A percentile compares a stretch with the other conserved stretches of the same genome.
Conservation (phyloP, 2,113 vertebrate species). For the Sceloporus undulatus region DNA sequence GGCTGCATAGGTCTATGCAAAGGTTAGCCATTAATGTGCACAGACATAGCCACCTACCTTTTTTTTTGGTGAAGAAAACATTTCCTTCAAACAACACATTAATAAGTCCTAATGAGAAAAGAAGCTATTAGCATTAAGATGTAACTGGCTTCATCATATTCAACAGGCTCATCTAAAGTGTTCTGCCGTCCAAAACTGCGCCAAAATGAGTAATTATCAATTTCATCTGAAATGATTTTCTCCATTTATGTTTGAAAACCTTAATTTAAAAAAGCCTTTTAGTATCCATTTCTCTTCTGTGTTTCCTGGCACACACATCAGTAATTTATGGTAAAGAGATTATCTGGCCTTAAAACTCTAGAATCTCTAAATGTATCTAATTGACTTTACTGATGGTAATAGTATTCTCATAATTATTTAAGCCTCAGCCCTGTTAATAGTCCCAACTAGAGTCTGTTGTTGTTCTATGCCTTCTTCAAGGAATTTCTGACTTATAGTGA, state of each 20-base stretch:
- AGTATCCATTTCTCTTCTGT: conserved; percentile 38
- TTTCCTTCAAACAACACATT: background rate
- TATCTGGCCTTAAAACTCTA: conserved; percentile 56
- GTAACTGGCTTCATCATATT: conserved; percentile 1
- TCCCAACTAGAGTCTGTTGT: no score
- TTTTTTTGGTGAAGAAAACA: background rate
- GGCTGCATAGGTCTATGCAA: background rate
- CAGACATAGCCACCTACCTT: background rate
- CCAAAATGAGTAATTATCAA: conserved; percentile 10
- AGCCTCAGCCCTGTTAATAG: no score
- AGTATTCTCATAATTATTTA: conserved; percentile 10
- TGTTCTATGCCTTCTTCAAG: no score
- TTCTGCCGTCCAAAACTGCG: background rate
- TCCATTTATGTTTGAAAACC: conserved; percentile 40
- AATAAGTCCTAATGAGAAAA: background rate
- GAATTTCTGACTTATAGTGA: no score
- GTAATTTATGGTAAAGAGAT: conserved; percentile 53
- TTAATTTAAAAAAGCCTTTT: conserved; percentile 30
- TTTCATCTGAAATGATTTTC: background rate
- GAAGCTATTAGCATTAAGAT: background rate
- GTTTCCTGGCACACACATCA: conserved; percentile 44
- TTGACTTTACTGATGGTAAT: conserved; percentile 40
- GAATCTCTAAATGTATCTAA: conserved; percentile 38
- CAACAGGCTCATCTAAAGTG: background rate
- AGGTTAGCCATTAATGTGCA: background rate